Percentiles rank a stretch among this genome's conserved stretches.
phyloP scores from a whole-genome alignment of 2,888 invertebrate species.

The Minunthozetes semirufus region DNA sequence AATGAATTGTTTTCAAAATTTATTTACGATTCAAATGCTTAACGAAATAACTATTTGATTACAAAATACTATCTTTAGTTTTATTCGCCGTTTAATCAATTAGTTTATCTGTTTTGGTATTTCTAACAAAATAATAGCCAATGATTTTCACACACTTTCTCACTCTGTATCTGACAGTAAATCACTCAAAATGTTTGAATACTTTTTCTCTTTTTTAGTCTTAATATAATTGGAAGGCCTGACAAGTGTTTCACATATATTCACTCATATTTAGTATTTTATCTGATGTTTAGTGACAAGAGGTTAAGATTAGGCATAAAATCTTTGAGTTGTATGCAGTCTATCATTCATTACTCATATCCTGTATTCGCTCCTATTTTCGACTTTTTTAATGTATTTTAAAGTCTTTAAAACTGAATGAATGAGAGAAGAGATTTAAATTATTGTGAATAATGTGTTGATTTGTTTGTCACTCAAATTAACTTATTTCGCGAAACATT shows the following conservation, averaged over 20 bases:
- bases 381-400: background rate
- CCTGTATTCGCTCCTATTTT: background rate
- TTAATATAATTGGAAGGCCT: background rate
- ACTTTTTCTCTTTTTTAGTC: background rate
- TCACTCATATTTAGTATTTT: conserved; percentile 2
- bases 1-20: too few species aligned
- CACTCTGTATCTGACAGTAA: background rate
- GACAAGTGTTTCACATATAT: conserved; percentile 1
- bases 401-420: too few species aligned
- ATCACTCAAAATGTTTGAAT: background rate
- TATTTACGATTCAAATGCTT: too few species aligned
- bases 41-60: too few species aligned
- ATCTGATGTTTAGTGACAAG: conserved; percentile 15
- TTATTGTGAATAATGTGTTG: too few species aligned
- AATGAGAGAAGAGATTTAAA: too few species aligned
- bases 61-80: too few species aligned
- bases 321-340: conserved; percentile 5
- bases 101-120: background rate
- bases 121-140: background rate
- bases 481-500: too few species aligned
- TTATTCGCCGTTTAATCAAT: too few species aligned
- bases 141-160: background rate
- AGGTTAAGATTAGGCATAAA: conserved; percentile 13
- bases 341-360: conserved; percentile 30
- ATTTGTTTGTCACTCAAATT: too few species aligned